A percentile compares a stretch with the other conserved stretches of the same genome.
These are phyloP conservation scores for Pogonus chalceus DNA, from an alignment of 1,140 invertebrate genomes.

Conservation along the genomic window DNA sequence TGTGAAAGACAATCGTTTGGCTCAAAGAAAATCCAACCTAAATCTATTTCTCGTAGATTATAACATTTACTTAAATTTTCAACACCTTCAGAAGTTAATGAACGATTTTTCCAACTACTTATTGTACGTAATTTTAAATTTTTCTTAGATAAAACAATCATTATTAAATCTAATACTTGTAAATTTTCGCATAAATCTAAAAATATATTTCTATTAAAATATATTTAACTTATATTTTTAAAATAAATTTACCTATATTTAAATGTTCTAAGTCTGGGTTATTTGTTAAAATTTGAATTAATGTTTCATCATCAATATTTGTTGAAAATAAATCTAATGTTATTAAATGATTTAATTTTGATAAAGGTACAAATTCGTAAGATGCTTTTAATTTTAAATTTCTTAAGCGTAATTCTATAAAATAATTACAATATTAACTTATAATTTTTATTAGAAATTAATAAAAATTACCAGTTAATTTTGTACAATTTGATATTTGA, in stretches of 20 bases:
- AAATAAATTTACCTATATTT: slow-evolving; percentile 52
- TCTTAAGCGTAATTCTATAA: slow-evolving; percentile 54
- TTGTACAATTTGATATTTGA: slow-evolving; percentile 19
- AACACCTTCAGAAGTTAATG: slow-evolving; percentile 60
- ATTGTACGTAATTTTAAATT: slow-evolving; percentile 59
- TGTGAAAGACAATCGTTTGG: slow-evolving; percentile 37
- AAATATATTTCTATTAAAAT: slow-evolving; percentile 11
- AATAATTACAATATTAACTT: slow-evolving; percentile 17
- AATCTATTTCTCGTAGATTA: slow-evolving; percentile 69
- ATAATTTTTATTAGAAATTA: slow-evolving; percentile 14
- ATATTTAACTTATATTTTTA: slow-evolving; percentile 5
- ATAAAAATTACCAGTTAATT: slow-evolving; percentile 20
- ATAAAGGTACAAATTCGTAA: slow-evolving; percentile 50
- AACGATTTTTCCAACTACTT: slow-evolving; percentile 78
- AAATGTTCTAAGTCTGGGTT: slow-evolving; percentile 61
- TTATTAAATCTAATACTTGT: slow-evolving; percentile 56
- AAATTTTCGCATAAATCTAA: slow-evolving; percentile 45
- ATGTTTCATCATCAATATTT: slow-evolving; percentile 47
- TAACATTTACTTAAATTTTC: slow-evolving; percentile 54
- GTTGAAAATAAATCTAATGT: slow-evolving; percentile 70
- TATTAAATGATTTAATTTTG: slow-evolving; percentile 52
- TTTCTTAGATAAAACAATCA: slow-evolving; percentile 49
- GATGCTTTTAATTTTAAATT: slow-evolving; percentile 46
- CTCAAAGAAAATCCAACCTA: slow-evolving; percentile 58
- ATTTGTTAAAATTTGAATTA: slow-evolving; percentile 52